Evolutionary conservation across 2,797 vertebrate species (phyloP).

Genomic region (Corythornis leucogaster): DNA sequence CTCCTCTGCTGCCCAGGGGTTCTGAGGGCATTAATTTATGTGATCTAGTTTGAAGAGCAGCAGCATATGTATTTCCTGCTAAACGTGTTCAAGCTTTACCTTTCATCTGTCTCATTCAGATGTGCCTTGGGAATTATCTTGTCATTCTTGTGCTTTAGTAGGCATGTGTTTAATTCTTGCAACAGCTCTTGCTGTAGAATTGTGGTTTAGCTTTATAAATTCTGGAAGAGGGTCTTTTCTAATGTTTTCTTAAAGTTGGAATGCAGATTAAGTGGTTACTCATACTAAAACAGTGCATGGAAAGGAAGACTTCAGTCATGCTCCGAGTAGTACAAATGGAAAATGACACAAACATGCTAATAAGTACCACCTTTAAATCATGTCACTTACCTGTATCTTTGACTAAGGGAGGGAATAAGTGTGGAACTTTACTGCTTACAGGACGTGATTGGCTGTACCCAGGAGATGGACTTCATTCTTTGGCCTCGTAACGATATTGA

Average conservation of each 20-base stretch:
- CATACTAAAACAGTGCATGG: background rate
- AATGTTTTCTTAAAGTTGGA: background rate
- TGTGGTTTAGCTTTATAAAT: background rate
- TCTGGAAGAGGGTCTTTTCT: background rate
- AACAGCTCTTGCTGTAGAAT: background rate
- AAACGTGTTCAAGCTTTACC: background rate
- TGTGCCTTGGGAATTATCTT: background rate
- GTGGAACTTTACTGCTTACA: conserved; percentile 33
- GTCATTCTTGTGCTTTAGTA: background rate
- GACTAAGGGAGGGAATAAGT: background rate
- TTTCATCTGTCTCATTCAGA: background rate
- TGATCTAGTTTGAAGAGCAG: background rate
- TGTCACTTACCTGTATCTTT: background rate
- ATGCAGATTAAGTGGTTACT: background rate
- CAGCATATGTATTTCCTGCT: background rate
- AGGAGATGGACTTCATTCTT: conserved; percentile 99
- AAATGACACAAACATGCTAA: background rate
- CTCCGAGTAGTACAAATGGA: background rate
- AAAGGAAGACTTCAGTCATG: background rate
- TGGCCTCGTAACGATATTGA: conserved; percentile 99
- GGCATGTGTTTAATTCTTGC: background rate
- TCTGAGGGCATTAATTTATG: background rate
- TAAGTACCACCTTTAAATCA: background rate
- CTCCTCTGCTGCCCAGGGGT: background rate
- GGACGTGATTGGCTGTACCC: conserved; percentile 98